These are phyloP conservation scores for Heliconius cydno DNA, from an alignment of 2,888 invertebrate species.

Conservation along the genomic window DNA sequence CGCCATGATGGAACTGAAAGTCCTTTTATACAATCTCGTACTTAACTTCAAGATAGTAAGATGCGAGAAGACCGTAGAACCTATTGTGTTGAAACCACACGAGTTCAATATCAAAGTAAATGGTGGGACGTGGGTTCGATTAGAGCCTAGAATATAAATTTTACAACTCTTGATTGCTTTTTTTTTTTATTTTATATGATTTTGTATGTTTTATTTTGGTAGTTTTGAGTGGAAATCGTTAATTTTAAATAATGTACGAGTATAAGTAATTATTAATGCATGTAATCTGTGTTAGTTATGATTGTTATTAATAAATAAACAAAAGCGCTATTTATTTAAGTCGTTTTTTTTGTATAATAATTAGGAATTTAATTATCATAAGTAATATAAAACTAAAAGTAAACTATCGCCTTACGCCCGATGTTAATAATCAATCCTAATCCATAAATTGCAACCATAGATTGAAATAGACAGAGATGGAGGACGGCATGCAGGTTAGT, in stretches of 20 bases:
- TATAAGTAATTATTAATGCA: too few relatives aligned
- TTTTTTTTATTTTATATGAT: background rate
- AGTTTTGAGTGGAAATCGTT: background rate
- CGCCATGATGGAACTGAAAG: conserved; percentile 69
- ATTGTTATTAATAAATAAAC: background rate
- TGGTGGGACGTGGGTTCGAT: conserved; percentile 63
- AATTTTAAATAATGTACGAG: background rate
- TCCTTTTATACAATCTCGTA: conserved; percentile 62
- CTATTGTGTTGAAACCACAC: conserved; percentile 58
- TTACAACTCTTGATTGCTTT: too few relatives aligned
- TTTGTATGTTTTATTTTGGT: background rate
- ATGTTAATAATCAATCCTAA: too few relatives aligned
- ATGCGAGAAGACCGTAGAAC: conserved; percentile 66
- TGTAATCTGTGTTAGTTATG: too few relatives aligned
- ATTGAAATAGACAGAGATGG: too few relatives aligned
- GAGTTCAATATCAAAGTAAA: conserved; percentile 58
- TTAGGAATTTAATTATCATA: too few relatives aligned
- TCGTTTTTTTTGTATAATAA: background rate
- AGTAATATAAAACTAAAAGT: too few relatives aligned
- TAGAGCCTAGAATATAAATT: conserved; percentile 50
- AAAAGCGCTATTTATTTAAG: background rate
- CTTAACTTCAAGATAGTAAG: conserved; percentile 65
- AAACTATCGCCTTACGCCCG: too few relatives aligned
- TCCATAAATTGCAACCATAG: too few relatives aligned
- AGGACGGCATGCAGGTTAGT: too few relatives aligned